Evolutionary conservation across 1,140 invertebrate genomes (phyloP).

Genomic region (Anthonomus grandis): DNA sequence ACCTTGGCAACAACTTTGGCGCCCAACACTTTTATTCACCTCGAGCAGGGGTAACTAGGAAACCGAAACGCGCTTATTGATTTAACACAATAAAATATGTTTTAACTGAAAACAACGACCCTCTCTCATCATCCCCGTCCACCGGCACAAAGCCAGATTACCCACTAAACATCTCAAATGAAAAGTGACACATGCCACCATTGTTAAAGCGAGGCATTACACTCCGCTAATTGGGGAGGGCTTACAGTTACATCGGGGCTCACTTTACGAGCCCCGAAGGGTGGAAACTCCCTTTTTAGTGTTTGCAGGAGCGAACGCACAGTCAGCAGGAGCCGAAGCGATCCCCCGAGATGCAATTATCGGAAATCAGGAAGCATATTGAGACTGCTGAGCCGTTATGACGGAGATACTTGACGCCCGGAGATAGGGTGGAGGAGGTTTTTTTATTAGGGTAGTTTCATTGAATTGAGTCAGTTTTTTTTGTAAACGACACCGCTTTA

Average conservation of each 20-base stretch:
- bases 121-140: neutral
- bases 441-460: neutral
- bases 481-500: neutral
- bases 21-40: too few relatives aligned
- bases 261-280: neutral
- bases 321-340: slow-evolving; percentile 24
- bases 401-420: neutral
- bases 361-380: slow-evolving; percentile 25
- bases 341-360: slow-evolving; percentile 27
- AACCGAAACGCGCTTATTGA: too few relatives aligned
- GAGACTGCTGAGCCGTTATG: slow-evolving; percentile 10
- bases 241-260: slow-evolving; percentile 3
- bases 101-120: neutral
- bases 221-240: slow-evolving; percentile 20
- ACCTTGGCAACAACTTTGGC: too few relatives aligned
- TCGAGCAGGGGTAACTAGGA: too few relatives aligned
- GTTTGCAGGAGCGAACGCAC: slow-evolving; percentile 11
- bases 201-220: slow-evolving; percentile 25
- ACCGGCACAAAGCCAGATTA: neutral
- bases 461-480: neutral
- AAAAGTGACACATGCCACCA: slow-evolving; percentile 24
- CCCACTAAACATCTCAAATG: slow-evolving; percentile 24
- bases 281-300: slow-evolving; percentile 4
- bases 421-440: neutral
- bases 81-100: too few relatives aligned